A percentile compares a stretch with the other conserved stretches of the same genome.
Evolutionary conservation across 2,113 vertebrate genomes (phyloP).

Genomic region (Stictonetta naevosa): DNA sequence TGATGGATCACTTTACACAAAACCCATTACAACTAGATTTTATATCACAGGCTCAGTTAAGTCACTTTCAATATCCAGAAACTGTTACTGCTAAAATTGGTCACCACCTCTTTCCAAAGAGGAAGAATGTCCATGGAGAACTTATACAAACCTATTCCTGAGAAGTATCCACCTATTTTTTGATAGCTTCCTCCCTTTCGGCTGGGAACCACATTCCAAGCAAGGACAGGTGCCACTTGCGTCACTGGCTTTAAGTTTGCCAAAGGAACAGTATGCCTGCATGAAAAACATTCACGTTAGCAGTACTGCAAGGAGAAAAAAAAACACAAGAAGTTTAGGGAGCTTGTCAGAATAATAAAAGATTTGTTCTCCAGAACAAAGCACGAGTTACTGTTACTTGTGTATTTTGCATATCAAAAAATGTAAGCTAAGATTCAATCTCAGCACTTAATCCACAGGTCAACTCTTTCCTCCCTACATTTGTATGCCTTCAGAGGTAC

Average conservation of each 20-base stretch:
- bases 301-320: neutral
- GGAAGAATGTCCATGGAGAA: neutral
- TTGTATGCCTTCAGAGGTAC: neutral
- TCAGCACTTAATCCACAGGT: neutral
- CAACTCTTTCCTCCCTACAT: neutral
- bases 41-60: neutral
- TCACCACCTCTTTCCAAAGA: fast-evolving
- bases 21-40: neutral
- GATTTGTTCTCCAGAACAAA: neutral
- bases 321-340: too few species aligned
- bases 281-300: neutral
- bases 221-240: slow-evolving; percentile 83
- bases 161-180: slow-evolving; percentile 75
- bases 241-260: slow-evolving; percentile 90
- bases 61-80: neutral
- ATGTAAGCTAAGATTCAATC: neutral
- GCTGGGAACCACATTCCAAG: slow-evolving; percentile 83
- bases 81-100: neutral
- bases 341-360: neutral
- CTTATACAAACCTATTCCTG: slow-evolving; percentile 83
- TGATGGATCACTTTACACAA: neutral
- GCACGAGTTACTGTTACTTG: neutral
- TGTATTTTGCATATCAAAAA: neutral
- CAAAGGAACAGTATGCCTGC: slow-evolving; percentile 91
- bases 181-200: slow-evolving; percentile 84